These are phyloP conservation scores for Endomychus coccineus DNA, from an alignment of 2,888 invertebrate genomes.

Conservation along the genomic window DNA sequence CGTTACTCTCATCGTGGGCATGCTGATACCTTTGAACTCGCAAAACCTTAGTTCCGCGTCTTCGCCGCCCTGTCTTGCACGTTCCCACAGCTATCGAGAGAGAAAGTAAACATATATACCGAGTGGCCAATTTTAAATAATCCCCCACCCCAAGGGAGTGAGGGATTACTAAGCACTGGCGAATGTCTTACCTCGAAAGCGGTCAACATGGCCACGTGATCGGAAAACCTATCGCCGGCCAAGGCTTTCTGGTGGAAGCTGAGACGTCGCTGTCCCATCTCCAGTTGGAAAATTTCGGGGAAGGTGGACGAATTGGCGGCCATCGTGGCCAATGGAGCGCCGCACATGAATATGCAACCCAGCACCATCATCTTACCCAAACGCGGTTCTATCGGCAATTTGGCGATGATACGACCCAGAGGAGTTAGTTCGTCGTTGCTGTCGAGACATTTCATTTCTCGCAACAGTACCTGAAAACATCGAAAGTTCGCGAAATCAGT, in stretches of 20 bases:
- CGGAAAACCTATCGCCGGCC: conserved; percentile 81
- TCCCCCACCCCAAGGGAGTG: too few species aligned
- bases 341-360: conserved; percentile 84
- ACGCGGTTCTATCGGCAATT: conserved; percentile 91
- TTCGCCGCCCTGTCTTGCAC: conserved; percentile 59
- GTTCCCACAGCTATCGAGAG: conserved; percentile 59
- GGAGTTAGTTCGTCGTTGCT: conserved; percentile 82
- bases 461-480: conserved; percentile 40
- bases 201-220: conserved; percentile 91
- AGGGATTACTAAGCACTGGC: not conserved
- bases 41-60: conserved; percentile 79
- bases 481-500: too few species aligned
- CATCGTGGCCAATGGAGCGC: conserved; percentile 87
- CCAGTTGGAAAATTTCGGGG: conserved; percentile 86
- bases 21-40: conserved; percentile 79
- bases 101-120: too few species aligned
- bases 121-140: too few species aligned
- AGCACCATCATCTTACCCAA: conserved; percentile 96
- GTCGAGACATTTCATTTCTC: conserved; percentile 90
- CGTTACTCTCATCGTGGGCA: conserved; percentile 84
- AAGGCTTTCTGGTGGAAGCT: conserved; percentile 79
- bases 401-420: conserved; percentile 86
- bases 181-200: conserved; percentile 63
- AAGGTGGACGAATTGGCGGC: conserved; percentile 94
- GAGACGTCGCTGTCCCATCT: conserved; percentile 66